Percentiles rank a stretch among this genome's conserved stretches.
Conservation (phyloP, 1,140 invertebrate species). For the Aphelinus certus region DNA sequence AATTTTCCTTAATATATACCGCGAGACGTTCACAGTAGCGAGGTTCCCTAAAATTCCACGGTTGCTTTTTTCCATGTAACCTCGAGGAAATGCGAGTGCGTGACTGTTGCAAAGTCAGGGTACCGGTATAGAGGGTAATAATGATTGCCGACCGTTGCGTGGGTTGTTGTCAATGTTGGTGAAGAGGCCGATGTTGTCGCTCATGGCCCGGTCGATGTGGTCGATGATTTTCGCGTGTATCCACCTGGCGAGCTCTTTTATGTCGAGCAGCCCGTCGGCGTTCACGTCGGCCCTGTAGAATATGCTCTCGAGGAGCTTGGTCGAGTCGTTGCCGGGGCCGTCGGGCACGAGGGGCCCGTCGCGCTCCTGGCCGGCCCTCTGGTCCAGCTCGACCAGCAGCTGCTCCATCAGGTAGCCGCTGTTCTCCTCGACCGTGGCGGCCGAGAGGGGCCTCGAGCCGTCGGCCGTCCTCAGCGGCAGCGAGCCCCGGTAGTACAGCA, state of each 20-base stretch:
- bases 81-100: no score
- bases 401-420: conserved; percentile 30
- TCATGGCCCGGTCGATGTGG: conserved; percentile 77
- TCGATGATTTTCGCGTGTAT: conserved; percentile 79
- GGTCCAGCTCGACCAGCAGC: conserved; percentile 49
- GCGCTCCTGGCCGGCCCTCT: conserved; percentile 37
- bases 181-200: conserved; percentile 80
- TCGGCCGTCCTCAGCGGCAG: conserved; percentile 50
- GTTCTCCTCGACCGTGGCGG: not conserved
- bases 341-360: conserved; percentile 28
- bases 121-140: not conserved
- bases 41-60: no score
- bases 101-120: no score
- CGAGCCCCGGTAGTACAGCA: conserved; percentile 53
- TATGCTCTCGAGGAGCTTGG: conserved; percentile 64
- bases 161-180: conserved; percentile 77
- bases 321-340: conserved; percentile 54
- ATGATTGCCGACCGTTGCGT: conserved; percentile 70
- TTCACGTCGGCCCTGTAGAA: conserved; percentile 76
- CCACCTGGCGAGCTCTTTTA: conserved; percentile 76
- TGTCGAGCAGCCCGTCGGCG: conserved; percentile 70
- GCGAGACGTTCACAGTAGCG: no score
- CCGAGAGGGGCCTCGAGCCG: not conserved
- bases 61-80: no score
- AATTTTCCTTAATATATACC: no score